These are phyloP conservation scores for Eristalis arbustorum DNA, from an alignment of 2,888 invertebrate species.

Conservation along the genomic window DNA sequence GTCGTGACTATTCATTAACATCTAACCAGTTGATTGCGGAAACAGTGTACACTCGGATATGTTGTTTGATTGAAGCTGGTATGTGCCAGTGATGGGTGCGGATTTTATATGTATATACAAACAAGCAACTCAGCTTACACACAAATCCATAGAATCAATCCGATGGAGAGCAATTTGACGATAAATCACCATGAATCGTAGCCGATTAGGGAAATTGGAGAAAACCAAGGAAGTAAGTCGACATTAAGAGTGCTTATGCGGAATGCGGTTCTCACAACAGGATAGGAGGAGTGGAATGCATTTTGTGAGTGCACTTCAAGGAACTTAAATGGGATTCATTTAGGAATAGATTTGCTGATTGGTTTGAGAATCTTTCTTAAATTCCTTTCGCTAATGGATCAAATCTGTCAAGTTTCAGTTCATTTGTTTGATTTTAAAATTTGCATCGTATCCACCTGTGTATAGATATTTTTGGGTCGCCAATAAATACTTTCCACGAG, in stretches of 20 bases:
- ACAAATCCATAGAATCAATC: not conserved
- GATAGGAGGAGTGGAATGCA: not conserved
- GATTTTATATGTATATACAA: not conserved
- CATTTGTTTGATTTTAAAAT: too few species aligned
- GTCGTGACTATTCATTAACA: conserved; percentile 33
- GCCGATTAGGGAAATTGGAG: not conserved
- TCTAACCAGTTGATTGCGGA: conserved; percentile 16
- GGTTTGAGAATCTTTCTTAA: too few species aligned
- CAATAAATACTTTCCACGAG: too few species aligned
- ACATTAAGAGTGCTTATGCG: not conserved
- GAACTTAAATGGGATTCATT: not conserved
- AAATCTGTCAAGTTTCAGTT: too few species aligned
- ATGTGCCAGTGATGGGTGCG: conserved; percentile 12
- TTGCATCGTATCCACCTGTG: too few species aligned
- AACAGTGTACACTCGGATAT: not conserved
- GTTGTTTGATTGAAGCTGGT: conserved; percentile 4
- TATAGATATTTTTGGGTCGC: too few species aligned
- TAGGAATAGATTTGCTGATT: not conserved
- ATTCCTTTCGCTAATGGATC: too few species aligned
- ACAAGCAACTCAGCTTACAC: not conserved
- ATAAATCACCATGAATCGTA: not conserved
- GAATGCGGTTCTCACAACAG: not conserved
- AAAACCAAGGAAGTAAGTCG: not conserved
- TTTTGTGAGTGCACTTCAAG: not conserved
- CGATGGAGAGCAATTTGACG: not conserved